phyloP scores from a whole-genome alignment of 2,113 vertebrate genomes.

The Irena cyanogastra region DNA sequence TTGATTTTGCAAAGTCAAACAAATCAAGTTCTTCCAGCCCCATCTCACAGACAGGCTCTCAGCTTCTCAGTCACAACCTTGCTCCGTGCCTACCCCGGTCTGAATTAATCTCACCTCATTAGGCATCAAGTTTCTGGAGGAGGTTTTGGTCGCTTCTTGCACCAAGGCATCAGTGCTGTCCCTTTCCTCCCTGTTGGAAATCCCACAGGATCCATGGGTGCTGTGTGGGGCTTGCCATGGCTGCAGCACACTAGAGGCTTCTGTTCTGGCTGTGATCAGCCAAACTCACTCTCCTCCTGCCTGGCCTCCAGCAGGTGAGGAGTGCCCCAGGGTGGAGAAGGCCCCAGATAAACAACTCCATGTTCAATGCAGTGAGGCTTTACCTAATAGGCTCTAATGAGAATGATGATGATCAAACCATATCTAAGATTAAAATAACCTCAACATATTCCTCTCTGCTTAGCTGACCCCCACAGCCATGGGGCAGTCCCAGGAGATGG shows the following conservation, averaged over 20 bases:
- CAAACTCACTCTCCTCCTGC: not conserved
- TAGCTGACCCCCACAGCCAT: not conserved
- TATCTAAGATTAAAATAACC: not conserved
- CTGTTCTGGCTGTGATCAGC: not conserved
- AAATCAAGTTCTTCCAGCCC: not conserved
- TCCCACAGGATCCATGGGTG: not conserved
- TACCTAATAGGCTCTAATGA: not conserved
- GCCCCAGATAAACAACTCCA: not conserved
- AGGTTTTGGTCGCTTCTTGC: not conserved
- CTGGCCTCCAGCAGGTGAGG: not conserved
- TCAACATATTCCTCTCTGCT: not conserved
- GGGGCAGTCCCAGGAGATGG: not conserved
- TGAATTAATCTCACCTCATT: not conserved
- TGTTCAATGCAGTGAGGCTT: not conserved
- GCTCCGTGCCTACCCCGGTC: not conserved
- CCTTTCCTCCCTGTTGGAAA: not conserved
- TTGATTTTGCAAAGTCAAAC: slow-evolving; percentile 20
- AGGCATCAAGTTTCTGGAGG: not conserved
- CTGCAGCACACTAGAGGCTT: not conserved
- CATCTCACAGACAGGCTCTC: not conserved
- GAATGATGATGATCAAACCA: not conserved
- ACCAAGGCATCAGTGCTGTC: not conserved
- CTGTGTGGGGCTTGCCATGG: not conserved
- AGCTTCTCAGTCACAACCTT: not conserved
- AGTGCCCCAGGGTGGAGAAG: not conserved